These are phyloP conservation scores for Stegana nigrithorax DNA, from an alignment of 2,888 invertebrate species.

Conservation along the genomic window DNA sequence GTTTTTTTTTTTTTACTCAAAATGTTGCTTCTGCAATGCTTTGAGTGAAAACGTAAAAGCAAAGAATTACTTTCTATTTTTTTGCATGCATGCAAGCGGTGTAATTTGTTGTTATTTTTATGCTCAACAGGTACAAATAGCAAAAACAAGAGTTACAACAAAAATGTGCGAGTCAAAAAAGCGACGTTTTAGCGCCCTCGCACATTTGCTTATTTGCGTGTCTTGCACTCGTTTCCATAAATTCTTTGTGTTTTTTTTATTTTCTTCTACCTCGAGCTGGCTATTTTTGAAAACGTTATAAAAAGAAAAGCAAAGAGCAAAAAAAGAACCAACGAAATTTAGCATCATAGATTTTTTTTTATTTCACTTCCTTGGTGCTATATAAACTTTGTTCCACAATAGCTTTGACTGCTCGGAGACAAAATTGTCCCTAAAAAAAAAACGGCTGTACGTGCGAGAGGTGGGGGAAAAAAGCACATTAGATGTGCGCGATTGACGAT, in stretches of 20 bases:
- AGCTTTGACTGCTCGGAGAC: neutral
- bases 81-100: slow-evolving; percentile 6
- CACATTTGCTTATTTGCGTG: neutral
- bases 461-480: too few relatives aligned
- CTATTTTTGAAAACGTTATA: slow-evolving; percentile 46
- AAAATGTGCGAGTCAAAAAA: neutral
- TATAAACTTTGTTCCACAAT: neutral
- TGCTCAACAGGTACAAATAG: slow-evolving; percentile 51
- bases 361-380: slow-evolving; percentile 2
- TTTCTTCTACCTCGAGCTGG: slow-evolving; percentile 27
- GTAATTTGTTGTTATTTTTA: slow-evolving; percentile 39
- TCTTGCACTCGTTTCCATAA: neutral
- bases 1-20: slow-evolving; percentile 18
- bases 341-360: neutral
- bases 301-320: neutral
- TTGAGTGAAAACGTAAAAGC: too few relatives aligned
- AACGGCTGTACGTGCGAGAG: too few relatives aligned
- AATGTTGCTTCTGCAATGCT: slow-evolving; percentile 28
- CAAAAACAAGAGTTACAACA: slow-evolving; percentile 16
- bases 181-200: slow-evolving; percentile 4
- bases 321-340: neutral
- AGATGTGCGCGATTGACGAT: too few relatives aligned
- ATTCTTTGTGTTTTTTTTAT: neutral
- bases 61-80: neutral
- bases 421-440: too few relatives aligned